Evolutionary conservation across 2,113 vertebrate genomes (phyloP).

Genomic region (Solea senegalensis): DNA sequence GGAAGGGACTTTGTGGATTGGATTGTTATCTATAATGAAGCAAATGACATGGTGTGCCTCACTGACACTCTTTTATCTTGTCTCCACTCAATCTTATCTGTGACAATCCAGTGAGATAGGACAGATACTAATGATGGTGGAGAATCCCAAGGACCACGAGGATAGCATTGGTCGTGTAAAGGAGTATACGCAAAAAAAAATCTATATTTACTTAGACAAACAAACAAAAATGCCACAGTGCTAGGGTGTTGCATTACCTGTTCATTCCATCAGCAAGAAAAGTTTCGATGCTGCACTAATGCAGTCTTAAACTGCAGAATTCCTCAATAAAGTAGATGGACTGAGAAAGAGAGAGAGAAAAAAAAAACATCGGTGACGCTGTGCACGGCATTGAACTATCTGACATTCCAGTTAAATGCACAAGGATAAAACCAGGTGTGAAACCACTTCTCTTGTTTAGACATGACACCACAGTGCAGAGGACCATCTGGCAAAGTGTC

Average conservation of each 20-base stretch:
- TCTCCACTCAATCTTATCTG: constrained; percentile 38
- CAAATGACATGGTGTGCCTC: constrained; percentile 42
- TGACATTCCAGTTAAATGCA: constrained; percentile 68
- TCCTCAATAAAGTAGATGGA: constrained; percentile 14
- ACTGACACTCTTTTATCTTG: constrained; percentile 56
- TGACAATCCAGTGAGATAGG: constrained; percentile 30
- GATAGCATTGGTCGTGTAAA: constrained; percentile 1
- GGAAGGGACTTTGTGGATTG: constrained; percentile 26
- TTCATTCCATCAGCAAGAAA: constrained; percentile 37
- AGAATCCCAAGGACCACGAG: constrained; percentile 7
- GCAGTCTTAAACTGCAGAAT: constrained; percentile 31
- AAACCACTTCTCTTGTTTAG: constrained; percentile 69
- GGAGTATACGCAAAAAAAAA: background rate
- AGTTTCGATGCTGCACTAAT: constrained; percentile 25
- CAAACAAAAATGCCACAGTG: background rate
- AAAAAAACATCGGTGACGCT: constrained; percentile 25
- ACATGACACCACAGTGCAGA: constrained; percentile 66
- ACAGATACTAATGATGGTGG: constrained; percentile 16
- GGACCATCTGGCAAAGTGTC: constrained; percentile 69
- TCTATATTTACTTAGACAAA: too few species aligned
- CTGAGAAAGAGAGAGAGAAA: background rate
- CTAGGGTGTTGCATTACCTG: background rate
- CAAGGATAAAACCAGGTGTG: constrained; percentile 75
- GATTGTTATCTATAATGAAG: constrained; percentile 38
- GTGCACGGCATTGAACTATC: constrained; percentile 17